Conservation (phyloP, 2,113 vertebrate species). For the Amazona guildingii region DNA sequence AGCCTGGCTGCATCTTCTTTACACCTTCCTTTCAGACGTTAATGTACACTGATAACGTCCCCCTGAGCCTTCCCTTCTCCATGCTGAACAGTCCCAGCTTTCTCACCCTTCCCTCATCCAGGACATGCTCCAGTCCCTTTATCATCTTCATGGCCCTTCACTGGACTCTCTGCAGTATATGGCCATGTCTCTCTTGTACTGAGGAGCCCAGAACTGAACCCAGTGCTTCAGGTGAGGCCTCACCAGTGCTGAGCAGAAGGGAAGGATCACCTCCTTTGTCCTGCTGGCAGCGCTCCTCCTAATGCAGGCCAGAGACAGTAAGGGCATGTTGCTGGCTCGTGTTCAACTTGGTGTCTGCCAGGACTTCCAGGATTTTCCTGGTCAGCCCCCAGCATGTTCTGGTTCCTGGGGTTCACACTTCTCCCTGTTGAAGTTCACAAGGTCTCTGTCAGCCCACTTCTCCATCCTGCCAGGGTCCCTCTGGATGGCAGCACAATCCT, state of each 20-base stretch:
- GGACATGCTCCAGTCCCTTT: background rate
- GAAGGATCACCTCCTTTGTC: background rate
- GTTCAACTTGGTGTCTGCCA: background rate
- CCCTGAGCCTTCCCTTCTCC: background rate
- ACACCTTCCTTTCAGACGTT: background rate
- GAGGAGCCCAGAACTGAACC: background rate
- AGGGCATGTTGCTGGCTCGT: background rate
- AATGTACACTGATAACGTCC: background rate
- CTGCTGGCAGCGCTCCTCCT: too few relatives aligned
- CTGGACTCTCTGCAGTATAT: background rate
- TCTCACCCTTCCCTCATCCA: background rate
- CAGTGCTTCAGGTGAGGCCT: background rate
- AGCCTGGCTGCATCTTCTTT: background rate
- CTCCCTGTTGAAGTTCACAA: background rate
- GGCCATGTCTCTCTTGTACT: background rate
- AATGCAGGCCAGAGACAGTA: background rate
- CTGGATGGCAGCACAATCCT: background rate
- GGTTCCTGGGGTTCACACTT: background rate
- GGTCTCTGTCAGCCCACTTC: background rate
- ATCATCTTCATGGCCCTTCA: background rate
- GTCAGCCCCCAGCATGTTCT: background rate
- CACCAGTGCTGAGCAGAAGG: background rate
- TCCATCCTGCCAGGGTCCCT: background rate
- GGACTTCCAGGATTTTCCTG: background rate
- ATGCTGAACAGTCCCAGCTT: background rate